phyloP scores from a whole-genome alignment of 2,888 invertebrate genomes.

The Trichogramma evanescens region DNA sequence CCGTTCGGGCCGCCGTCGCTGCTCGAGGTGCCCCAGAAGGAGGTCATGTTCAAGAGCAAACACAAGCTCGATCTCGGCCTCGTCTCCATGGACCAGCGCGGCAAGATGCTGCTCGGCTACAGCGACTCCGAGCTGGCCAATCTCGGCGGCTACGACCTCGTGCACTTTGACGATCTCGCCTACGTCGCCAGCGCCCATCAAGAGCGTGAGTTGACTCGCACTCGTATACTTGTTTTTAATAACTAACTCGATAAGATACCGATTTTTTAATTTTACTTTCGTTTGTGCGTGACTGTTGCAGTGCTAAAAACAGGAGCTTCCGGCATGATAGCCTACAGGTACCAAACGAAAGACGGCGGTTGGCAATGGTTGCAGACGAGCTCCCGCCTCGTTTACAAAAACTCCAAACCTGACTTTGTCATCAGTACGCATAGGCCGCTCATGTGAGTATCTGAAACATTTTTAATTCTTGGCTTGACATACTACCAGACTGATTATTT shows the following conservation, averaged over 20 bases:
- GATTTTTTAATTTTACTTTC: not conserved
- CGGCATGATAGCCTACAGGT: slow-evolving; percentile 97
- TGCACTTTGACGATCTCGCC: slow-evolving; percentile 95
- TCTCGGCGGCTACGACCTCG: slow-evolving; percentile 94
- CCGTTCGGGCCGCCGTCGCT: slow-evolving; percentile 98
- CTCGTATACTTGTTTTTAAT: not conserved
- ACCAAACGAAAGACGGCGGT: slow-evolving; percentile 86
- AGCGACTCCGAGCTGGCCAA: slow-evolving; percentile 84
- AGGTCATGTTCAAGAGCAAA: slow-evolving; percentile 99
- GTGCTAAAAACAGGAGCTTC: slow-evolving; percentile 98
- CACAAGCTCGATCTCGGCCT: slow-evolving; percentile 95
- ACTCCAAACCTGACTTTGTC: slow-evolving; percentile 98
- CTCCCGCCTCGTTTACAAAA: slow-evolving; percentile 95
- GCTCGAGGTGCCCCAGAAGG: slow-evolving; percentile 94
- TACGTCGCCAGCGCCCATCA: slow-evolving; percentile 98
- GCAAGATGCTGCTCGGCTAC: slow-evolving; percentile 90
- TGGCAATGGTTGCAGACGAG: slow-evolving; percentile 99
- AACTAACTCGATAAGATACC: not conserved
- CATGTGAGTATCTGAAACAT: slow-evolving; percentile 64
- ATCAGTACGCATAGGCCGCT: slow-evolving; percentile 97
- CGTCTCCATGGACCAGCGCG: slow-evolving; percentile 96
- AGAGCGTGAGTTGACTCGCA: slow-evolving; percentile 67
- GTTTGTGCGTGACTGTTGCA: slow-evolving; percentile 48
- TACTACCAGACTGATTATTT: not conserved
- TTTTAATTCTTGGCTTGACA: not conserved